Evolutionary conservation across 2,797 vertebrate genomes (phyloP).

Genomic region (Hippopotamyrus pictus): DNA sequence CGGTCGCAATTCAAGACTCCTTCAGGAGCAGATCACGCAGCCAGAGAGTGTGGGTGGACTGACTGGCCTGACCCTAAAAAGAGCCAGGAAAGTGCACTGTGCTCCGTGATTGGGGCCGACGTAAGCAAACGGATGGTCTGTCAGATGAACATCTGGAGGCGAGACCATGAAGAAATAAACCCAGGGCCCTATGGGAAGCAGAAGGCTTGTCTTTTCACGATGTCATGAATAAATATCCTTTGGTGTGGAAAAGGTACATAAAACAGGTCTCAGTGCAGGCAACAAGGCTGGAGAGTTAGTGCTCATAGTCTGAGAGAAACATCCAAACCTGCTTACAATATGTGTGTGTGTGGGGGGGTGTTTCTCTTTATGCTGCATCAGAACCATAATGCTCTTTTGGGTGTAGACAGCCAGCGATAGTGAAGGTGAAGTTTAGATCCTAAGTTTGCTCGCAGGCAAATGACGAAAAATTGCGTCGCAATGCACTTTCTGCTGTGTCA

Average conservation of each 20-base stretch:
- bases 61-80: not conserved
- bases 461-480: not conserved
- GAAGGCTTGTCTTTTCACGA: conserved; percentile 34
- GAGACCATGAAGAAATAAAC: conserved; percentile 35
- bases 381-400: not conserved
- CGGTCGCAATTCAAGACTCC: not conserved
- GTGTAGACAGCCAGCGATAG: not conserved
- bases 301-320: not conserved
- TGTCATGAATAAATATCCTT: conserved; percentile 39
- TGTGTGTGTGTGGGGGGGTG: not conserved
- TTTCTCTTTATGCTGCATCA: not conserved
- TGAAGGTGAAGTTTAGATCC: not conserved
- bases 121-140: conserved; percentile 21
- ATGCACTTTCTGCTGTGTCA: not conserved
- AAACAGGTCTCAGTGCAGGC: conserved; percentile 9
- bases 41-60: not conserved
- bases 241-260: not conserved
- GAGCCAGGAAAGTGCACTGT: conserved; percentile 6
- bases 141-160: conserved; percentile 29
- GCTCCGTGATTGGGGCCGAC: conserved; percentile 9
- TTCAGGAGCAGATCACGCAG: not conserved
- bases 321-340: not conserved
- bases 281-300: not conserved
- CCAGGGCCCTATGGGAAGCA: conserved; percentile 38
- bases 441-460: conserved; percentile 6